Evolutionary conservation across 2,888 invertebrate genomes (phyloP).

Genomic region (Bombylius major): DNA sequence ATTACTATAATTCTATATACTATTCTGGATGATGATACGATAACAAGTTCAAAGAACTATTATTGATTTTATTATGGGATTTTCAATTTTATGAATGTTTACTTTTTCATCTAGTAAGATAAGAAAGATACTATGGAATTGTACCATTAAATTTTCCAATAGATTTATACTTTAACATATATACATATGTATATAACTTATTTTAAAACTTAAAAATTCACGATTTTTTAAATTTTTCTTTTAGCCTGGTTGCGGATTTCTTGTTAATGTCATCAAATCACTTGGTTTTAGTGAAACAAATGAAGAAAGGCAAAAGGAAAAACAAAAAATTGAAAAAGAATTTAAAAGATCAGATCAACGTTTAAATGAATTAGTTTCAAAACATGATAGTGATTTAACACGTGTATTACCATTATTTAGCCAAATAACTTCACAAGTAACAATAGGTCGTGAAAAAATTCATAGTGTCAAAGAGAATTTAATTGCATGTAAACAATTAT

Average conservation of each 20-base stretch:
- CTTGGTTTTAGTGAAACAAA: constrained; percentile 88
- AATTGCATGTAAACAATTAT: constrained; percentile 66
- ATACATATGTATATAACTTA: too few relatives aligned
- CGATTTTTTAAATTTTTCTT: constrained; percentile 2
- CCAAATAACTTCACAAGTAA: constrained; percentile 61
- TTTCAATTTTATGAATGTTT: too few relatives aligned
- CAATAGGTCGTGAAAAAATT: constrained; percentile 61
- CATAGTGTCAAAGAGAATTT: constrained; percentile 68
- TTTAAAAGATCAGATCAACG: constrained; percentile 82
- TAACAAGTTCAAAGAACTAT: too few relatives aligned
- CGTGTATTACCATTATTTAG: constrained; percentile 56
- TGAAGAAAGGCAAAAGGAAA: constrained; percentile 85
- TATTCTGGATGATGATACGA: too few relatives aligned
- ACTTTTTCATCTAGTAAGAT: too few relatives aligned
- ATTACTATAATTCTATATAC: too few relatives aligned
- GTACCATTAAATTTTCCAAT: too few relatives aligned
- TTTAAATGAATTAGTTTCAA: constrained; percentile 77
- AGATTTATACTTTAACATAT: too few relatives aligned
- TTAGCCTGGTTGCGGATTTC: constrained; percentile 57
- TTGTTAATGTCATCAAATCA: constrained; percentile 92
- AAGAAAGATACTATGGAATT: too few relatives aligned
- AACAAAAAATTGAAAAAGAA: constrained; percentile 84
- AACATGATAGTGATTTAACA: constrained; percentile 77
- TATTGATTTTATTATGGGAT: too few relatives aligned
- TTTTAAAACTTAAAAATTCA: too few relatives aligned